Evolutionary conservation across 53 echinoderm and acorn worm genomes (phyloP).

Genomic region (Patiria pectinifera): DNA sequence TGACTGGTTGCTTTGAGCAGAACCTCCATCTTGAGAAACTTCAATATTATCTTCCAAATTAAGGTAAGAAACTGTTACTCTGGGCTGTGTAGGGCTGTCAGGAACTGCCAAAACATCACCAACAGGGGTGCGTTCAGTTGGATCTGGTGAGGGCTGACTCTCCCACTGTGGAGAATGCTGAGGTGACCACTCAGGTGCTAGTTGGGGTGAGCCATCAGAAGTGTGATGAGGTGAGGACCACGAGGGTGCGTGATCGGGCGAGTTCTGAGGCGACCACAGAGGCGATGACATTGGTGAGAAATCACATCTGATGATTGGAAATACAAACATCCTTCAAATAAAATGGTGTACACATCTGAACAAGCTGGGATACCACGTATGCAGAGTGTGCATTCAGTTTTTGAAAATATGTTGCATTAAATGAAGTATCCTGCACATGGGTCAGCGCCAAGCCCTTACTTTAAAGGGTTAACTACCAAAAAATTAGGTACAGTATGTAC

Average conservation of each 20-base stretch:
- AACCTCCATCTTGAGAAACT: background rate
- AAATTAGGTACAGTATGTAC: too few relatives aligned
- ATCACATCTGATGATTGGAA: constrained; percentile 5
- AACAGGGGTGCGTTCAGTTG: background rate
- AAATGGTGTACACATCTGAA: background rate
- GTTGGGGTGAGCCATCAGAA: background rate
- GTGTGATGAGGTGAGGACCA: constrained; percentile 19
- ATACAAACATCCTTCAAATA: background rate
- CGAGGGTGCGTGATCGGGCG: constrained; percentile 37
- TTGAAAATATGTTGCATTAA: too few relatives aligned
- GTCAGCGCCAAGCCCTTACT: too few relatives aligned
- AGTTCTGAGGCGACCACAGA: constrained; percentile 56
- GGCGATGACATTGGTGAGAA: constrained; percentile 62
- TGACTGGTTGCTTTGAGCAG: background rate
- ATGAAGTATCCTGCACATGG: too few relatives aligned
- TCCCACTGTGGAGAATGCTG: constrained; percentile 48
- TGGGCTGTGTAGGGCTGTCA: background rate
- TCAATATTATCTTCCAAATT: background rate
- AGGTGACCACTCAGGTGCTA: constrained; percentile 52
- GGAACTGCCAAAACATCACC: background rate
- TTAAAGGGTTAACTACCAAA: too few relatives aligned
- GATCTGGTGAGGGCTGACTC: background rate
- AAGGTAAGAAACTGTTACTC: background rate
- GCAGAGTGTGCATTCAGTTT: too few relatives aligned
- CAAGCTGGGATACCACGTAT: too few relatives aligned